phyloP scores from a whole-genome alignment of 2,113 vertebrate genomes.

The Thalassarche chlororhynchos region DNA sequence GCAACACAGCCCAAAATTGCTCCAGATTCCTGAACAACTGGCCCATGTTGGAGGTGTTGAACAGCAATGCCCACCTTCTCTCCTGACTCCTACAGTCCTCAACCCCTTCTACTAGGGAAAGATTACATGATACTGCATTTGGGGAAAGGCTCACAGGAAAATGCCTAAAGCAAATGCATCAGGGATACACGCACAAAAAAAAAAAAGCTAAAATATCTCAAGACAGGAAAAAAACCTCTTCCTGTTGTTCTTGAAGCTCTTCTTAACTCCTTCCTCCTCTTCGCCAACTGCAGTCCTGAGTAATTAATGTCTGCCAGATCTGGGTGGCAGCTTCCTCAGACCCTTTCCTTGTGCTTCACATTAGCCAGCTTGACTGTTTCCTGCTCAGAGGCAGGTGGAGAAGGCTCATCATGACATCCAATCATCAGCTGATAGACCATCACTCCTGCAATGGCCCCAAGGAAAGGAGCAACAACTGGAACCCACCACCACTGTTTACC shows the following conservation, averaged over 20 bases:
- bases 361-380: constrained; percentile 85
- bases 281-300: constrained; percentile 43
- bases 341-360: constrained; percentile 78
- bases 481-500: constrained; percentile 91
- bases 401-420: constrained; percentile 87
- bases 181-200: background rate
- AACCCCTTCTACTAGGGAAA: background rate
- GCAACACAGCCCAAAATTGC: background rate
- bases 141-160: background rate
- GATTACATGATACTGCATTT: background rate
- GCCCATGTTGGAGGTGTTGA: background rate
- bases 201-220: background rate
- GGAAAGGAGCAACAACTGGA: constrained; percentile 87
- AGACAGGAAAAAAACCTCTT: background rate
- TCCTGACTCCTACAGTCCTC: background rate
- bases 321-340: constrained; percentile 54
- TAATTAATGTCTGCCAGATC: constrained; percentile 1
- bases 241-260: constrained; percentile 25
- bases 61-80: background rate
- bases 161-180: constrained; percentile 1
- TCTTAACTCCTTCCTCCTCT: background rate
- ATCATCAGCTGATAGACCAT: constrained; percentile 93
- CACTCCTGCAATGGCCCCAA: constrained; percentile 86
- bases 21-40: background rate
- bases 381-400: constrained; percentile 70